phyloP scores from a whole-genome alignment of 2,888 invertebrate species.

The Leucophenga maculata region DNA sequence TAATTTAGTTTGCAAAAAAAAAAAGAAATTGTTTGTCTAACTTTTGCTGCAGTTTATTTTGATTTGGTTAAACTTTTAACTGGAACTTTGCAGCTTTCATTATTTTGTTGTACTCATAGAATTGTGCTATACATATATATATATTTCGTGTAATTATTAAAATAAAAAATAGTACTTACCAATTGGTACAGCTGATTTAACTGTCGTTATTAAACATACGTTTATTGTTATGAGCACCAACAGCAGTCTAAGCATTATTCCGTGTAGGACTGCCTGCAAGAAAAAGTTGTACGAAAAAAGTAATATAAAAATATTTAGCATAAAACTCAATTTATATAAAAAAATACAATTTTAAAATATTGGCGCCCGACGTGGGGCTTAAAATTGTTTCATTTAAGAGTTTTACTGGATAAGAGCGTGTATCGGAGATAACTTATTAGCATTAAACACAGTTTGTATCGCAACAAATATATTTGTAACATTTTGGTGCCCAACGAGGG shows the following conservation, averaged over 20 bases:
- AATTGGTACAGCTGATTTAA: conserved; percentile 67
- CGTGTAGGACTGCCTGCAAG: conserved; percentile 50
- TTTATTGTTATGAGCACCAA: conserved; percentile 61
- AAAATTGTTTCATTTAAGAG: too few relatives aligned
- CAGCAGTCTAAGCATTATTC: conserved; percentile 67
- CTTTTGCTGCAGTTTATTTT: neutral
- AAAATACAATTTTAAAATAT: too few relatives aligned
- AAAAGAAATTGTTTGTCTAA: too few relatives aligned
- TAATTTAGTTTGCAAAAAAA: conserved; percentile 37
- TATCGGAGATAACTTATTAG: too few relatives aligned
- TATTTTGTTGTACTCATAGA: neutral
- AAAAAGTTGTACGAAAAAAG: neutral
- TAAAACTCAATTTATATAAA: too few relatives aligned
- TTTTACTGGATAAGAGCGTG: too few relatives aligned
- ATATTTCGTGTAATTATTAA: too few relatives aligned
- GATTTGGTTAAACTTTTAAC: neutral
- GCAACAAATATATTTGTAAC: too few relatives aligned
- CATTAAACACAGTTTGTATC: too few relatives aligned
- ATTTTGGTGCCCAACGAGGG: too few relatives aligned
- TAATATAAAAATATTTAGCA: too few relatives aligned
- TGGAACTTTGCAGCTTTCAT: neutral
- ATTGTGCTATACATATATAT: neutral
- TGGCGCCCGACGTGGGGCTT: too few relatives aligned
- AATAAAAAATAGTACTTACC: conserved; percentile 51
- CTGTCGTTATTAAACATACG: conserved; percentile 63